phyloP scores from a whole-genome alignment of 2,888 invertebrate species.

The Hydroisotoma schaefferi region DNA sequence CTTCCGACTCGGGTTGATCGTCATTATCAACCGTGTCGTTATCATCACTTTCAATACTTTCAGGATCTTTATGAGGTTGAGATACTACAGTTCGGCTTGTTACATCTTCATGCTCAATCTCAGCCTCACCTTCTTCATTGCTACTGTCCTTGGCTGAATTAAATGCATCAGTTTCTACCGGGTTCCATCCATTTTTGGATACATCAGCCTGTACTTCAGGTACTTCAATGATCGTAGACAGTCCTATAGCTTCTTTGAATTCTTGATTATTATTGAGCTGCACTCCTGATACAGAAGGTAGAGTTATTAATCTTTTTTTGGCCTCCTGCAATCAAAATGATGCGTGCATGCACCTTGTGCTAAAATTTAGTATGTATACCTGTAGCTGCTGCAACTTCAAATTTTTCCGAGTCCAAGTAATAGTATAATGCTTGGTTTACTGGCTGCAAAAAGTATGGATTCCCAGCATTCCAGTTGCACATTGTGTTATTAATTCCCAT shows the following conservation, averaged over 20 bases:
- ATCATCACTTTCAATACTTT: not conserved
- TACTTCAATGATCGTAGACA: not conserved
- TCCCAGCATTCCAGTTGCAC: slow-evolving; percentile 38
- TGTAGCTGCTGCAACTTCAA: slow-evolving; percentile 41
- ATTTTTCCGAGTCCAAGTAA: slow-evolving; percentile 32
- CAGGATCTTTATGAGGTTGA: too few species aligned
- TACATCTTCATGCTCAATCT: slow-evolving; percentile 7
- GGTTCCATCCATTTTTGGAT: too few species aligned
- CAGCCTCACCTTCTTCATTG: slow-evolving; percentile 1
- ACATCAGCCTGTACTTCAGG: not conserved
- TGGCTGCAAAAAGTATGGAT: slow-evolving; percentile 35
- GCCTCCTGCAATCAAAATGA: not conserved
- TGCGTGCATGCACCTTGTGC: not conserved
- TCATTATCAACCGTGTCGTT: not conserved
- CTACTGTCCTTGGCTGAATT: slow-evolving; percentile 2
- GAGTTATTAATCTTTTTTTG: not conserved
- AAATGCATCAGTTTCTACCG: too few species aligned
- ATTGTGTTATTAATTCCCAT: slow-evolving; percentile 44
- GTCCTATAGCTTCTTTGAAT: slow-evolving; percentile 28
- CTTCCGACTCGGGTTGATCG: slow-evolving; percentile 13
- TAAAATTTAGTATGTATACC: slow-evolving; percentile 18
- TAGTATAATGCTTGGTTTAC: slow-evolving; percentile 37
- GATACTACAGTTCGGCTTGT: too few species aligned
- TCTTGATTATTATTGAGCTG: slow-evolving; percentile 34
- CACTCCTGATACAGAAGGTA: slow-evolving; percentile 19